Evolutionary conservation across 2,888 invertebrate genomes (phyloP).

Genomic region (Saturnia pavonia): DNA sequence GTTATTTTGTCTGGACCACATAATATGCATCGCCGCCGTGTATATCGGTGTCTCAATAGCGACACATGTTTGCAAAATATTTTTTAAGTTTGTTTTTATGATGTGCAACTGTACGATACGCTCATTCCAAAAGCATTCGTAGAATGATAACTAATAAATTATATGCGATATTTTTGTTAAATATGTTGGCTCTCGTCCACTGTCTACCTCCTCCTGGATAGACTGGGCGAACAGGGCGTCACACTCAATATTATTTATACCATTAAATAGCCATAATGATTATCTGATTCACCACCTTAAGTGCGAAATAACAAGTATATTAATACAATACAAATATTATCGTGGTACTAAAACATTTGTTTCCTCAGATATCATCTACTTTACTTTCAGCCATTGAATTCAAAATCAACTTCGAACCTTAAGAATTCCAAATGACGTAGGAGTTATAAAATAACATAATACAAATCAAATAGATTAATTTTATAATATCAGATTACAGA

Average conservation of each 20-base stretch:
- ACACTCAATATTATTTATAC: conserved; percentile 49
- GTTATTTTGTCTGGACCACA: conserved; percentile 45
- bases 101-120: conserved; percentile 72
- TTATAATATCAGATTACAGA: too few species aligned
- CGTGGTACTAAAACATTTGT: not conserved
- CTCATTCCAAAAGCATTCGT: conserved; percentile 66
- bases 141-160: conserved; percentile 77
- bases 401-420: too few species aligned
- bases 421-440: too few species aligned
- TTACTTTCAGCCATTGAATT: not conserved
- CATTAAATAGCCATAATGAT: conserved; percentile 46
- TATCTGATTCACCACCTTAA: conserved; percentile 32
- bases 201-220: conserved; percentile 53
- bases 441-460: too few species aligned
- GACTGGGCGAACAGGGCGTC: conserved; percentile 48
- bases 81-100: conserved; percentile 74
- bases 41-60: conserved; percentile 50
- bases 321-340: not conserved
- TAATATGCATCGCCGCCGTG: conserved; percentile 54
- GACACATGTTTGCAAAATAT: conserved; percentile 60
- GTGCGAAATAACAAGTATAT: not conserved
- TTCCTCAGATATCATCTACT: not conserved
- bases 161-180: conserved; percentile 76
- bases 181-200: conserved; percentile 73
- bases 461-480: too few species aligned